phyloP scores from a whole-genome alignment of 2,797 vertebrate genomes.

The Myotis vivesi region DNA sequence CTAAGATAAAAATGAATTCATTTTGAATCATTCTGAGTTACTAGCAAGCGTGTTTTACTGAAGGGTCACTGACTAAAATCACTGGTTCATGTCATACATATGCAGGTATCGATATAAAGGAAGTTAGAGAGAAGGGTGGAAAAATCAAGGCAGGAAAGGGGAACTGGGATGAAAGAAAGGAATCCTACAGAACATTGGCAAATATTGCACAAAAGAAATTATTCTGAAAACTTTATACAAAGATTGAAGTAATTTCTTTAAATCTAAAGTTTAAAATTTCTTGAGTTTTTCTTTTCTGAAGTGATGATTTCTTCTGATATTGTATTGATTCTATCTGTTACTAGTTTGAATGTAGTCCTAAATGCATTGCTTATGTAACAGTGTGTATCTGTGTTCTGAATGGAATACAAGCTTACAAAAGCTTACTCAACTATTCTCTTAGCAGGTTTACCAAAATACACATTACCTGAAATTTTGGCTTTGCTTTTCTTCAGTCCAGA shows the following conservation, averaged over 20 bases:
- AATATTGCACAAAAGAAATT: slow-evolving; percentile 17
- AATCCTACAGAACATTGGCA: slow-evolving; percentile 41
- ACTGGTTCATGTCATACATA: slow-evolving; percentile 10
- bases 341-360: slow-evolving; percentile 13
- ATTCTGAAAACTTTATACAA: slow-evolving; percentile 23
- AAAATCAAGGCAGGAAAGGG: slow-evolving; percentile 42
- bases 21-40: slow-evolving; percentile 42
- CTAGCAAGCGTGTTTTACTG: slow-evolving; percentile 27
- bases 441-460: neutral
- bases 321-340: slow-evolving; percentile 29
- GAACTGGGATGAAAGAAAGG: slow-evolving; percentile 32
- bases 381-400: neutral
- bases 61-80: neutral
- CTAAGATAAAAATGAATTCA: slow-evolving; percentile 41
- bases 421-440: neutral
- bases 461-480: slow-evolving; percentile 26
- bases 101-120: slow-evolving; percentile 1
- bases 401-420: neutral
- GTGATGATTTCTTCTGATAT: slow-evolving; percentile 42
- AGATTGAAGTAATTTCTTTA: slow-evolving; percentile 48
- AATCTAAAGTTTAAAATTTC: slow-evolving; percentile 48
- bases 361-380: neutral
- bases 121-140: slow-evolving; percentile 34
- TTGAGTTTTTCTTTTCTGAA: slow-evolving; percentile 44
- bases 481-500: slow-evolving; percentile 22